Evolutionary conservation across 1,140 invertebrate genomes (phyloP).

Genomic region (Eriocheir sinensis): DNA sequence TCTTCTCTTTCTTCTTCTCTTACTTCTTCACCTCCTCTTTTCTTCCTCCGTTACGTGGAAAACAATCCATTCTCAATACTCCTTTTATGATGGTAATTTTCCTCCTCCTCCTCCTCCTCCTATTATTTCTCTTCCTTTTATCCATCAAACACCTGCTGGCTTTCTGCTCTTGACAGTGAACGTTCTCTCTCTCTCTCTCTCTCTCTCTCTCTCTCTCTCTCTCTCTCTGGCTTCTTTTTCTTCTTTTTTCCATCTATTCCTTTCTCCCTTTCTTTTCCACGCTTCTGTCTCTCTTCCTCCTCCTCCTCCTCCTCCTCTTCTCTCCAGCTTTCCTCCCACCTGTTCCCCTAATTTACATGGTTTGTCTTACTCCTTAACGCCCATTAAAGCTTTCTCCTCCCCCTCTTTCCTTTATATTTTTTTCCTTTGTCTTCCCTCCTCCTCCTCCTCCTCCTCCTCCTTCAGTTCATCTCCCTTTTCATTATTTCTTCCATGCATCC

Average conservation of each 20-base stretch:
- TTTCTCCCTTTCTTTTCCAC: background rate
- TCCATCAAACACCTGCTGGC: background rate
- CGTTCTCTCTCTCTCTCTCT: background rate
- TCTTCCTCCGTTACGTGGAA: background rate
- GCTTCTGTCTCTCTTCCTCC: background rate
- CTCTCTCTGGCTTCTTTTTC: background rate
- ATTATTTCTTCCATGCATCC: background rate
- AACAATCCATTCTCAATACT: background rate
- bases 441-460: background rate
- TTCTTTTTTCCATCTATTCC: background rate
- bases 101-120: background rate
- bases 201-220: background rate
- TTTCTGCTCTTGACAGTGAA: slow-evolving; percentile 39
- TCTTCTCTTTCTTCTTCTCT: background rate
- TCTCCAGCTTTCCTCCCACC: background rate
- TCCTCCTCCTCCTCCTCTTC: background rate
- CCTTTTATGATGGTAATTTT: too few species aligned
- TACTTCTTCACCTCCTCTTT: background rate
- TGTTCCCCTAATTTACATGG: too few species aligned
- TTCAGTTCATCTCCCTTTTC: background rate
- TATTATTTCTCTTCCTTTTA: background rate
- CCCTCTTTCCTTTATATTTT: too few species aligned
- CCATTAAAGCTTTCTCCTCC: too few species aligned
- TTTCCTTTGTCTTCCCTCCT: background rate
- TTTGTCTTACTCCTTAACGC: too few species aligned